Evolutionary conservation across 2,113 vertebrate species (phyloP), one percentile per base, ranked within the genome.

Genomic region (Ranitomeya imitator): DNA sequence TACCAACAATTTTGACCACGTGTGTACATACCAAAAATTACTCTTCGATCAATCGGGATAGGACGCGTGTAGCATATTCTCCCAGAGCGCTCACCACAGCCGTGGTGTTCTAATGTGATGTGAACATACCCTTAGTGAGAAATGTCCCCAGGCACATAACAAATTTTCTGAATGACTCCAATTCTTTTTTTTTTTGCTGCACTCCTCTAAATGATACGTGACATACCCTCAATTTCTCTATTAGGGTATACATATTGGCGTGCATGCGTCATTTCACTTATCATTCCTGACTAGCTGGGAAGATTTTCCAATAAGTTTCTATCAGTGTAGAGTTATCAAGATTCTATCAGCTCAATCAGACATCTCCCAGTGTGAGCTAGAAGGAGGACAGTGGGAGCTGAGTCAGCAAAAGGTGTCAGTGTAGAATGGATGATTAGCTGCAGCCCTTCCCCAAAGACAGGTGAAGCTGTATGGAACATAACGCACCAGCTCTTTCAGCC

Each of bases 341-440:
- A 26, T 55, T 57, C 31, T 69, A 79, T 26, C 45, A 83, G 86
- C 79, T 74, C 79, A 74, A 88, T 83, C 67, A 76, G 86, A 83
- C 76, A 81, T 2, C 81, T 65, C 88, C 80, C 90, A 79, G 71
- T 81, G 3, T 37, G 69, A 79, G 87, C 82, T 85, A 26, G 71
- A n/a, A 59, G 59, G 81, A 85, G 73, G 79, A 67, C 73, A 77
- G 82, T 67, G 73, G 73, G 57, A 67, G 81, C 87, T 67, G 51
- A 89, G 87, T 89, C 87, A 89, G 81, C 81, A 79, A 61, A 89
- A 89, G 82, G 23, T 89, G 87, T 89, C 82, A 89, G 21, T 79
- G 91, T 63, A 83, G 94, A 94, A 95, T 93, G 93, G 95, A 95
- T 96, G 94, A 93, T 96, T 92, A 93, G 91, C 65, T 26, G 14